These are phyloP conservation scores for Drosophila watanabei DNA, from an alignment of 1,140 invertebrate genomes.

Conservation along the genomic window DNA sequence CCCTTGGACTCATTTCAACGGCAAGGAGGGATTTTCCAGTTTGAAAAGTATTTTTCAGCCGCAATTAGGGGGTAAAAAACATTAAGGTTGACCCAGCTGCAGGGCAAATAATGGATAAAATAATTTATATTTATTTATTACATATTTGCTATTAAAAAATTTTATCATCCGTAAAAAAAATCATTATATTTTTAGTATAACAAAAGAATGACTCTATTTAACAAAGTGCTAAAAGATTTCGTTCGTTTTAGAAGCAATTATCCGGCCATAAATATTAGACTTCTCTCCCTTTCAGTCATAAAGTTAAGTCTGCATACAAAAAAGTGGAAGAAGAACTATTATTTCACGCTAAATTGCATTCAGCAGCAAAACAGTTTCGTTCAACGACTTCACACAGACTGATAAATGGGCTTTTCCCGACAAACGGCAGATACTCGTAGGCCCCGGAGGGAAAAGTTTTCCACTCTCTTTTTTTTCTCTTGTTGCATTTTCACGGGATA, in stretches of 20 bases:
- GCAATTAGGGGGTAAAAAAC: slow-evolving; percentile 7
- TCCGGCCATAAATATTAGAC: slow-evolving; percentile 28
- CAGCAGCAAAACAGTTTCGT: slow-evolving; percentile 59
- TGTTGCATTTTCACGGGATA: slow-evolving; percentile 25
- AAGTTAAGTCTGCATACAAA: slow-evolving; percentile 21
- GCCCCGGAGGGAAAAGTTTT: slow-evolving; percentile 28
- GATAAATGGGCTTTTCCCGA: slow-evolving; percentile 63
- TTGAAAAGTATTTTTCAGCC: slow-evolving; percentile 11
- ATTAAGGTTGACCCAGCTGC: neutral
- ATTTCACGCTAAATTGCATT: slow-evolving; percentile 72
- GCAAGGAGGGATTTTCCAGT: slow-evolving; percentile 14
- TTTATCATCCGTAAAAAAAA: neutral
- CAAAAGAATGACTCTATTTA: neutral
- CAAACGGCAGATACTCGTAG: slow-evolving; percentile 18
- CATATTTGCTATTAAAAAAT: neutral
- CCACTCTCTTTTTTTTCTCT: slow-evolving; percentile 7
- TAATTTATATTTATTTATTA: neutral
- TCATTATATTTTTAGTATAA: neutral
- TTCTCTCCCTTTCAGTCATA: slow-evolving; percentile 8
- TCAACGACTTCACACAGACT: slow-evolving; percentile 70
- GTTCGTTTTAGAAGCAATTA: slow-evolving; percentile 22
- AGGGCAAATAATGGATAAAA: neutral
- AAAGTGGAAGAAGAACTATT: slow-evolving; percentile 45
- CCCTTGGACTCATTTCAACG: neutral
- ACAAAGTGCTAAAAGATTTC: neutral